Evolutionary conservation across 2,113 vertebrate genomes (phyloP).

Genomic region (Gracilinanus agilis): DNA sequence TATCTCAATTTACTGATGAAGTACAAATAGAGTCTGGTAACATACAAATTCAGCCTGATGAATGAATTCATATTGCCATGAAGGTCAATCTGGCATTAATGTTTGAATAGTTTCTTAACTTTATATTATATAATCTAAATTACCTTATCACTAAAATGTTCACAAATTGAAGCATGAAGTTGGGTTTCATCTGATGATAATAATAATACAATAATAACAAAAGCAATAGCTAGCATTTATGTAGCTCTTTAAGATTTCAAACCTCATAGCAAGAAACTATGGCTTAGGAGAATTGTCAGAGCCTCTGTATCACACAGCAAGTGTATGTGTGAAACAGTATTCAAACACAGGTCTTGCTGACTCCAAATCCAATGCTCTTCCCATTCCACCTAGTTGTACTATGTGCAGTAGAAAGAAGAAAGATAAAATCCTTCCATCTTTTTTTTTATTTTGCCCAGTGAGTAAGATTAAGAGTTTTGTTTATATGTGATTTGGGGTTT

Average conservation of each 20-base stretch:
- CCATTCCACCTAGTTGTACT: neutral
- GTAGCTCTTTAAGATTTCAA: neutral
- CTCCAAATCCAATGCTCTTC: neutral
- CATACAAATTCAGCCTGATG: neutral
- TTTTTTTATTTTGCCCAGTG: no score
- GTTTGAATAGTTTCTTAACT: neutral
- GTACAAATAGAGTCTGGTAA: neutral
- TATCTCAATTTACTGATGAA: neutral
- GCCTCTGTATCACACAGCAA: neutral
- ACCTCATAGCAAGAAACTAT: neutral
- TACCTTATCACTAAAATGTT: neutral
- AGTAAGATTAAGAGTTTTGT: neutral
- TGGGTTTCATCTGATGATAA: neutral
- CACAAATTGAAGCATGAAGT: neutral
- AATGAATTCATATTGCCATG: neutral
- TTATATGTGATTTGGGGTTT: no score
- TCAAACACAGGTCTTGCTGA: neutral
- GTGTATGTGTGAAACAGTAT: neutral
- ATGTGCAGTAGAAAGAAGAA: neutral
- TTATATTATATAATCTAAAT: neutral
- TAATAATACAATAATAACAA: neutral
- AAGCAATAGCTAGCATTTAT: neutral
- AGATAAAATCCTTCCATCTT: neutral
- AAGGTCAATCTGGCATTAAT: neutral
- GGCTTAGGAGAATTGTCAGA: neutral